Evolutionary conservation across 2,797 vertebrate genomes (phyloP).

Genomic region (Danio aesculapii): DNA sequence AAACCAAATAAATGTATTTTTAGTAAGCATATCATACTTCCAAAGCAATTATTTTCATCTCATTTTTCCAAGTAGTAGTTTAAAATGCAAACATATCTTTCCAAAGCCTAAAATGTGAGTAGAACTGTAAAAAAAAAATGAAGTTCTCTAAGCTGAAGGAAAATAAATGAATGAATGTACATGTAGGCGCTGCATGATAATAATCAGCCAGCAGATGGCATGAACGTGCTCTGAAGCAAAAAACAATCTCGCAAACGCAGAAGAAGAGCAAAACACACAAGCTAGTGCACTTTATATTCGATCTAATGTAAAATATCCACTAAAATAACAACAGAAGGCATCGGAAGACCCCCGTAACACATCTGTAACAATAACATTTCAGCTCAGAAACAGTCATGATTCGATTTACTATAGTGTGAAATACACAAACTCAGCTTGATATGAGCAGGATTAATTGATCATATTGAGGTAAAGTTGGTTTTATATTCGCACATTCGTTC

Average conservation of each 20-base stretch:
- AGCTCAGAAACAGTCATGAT: no score
- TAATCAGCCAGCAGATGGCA: background rate
- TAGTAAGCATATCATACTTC: no score
- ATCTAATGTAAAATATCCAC: background rate
- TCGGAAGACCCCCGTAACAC: background rate
- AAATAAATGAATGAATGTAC: no score
- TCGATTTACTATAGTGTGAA: background rate
- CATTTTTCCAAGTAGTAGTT: no score
- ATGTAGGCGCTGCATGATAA: background rate
- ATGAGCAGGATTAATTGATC: background rate
- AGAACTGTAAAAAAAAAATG: no score
- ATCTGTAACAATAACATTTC: background rate
- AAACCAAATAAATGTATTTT: no score
- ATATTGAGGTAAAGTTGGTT: no score
- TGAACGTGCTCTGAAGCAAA: fast-evolving
- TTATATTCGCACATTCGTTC: no score
- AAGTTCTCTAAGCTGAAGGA: no score
- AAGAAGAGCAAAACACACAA: background rate
- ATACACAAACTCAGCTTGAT: background rate
- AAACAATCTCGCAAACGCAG: background rate
- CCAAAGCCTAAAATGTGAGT: no score
- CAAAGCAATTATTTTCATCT: no score
- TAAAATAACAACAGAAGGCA: background rate
- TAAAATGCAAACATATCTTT: no score
- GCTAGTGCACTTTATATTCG: background rate